These are phyloP conservation scores for Tinea pellionella DNA, from an alignment of 2,888 invertebrate species.

Conservation along the genomic window DNA sequence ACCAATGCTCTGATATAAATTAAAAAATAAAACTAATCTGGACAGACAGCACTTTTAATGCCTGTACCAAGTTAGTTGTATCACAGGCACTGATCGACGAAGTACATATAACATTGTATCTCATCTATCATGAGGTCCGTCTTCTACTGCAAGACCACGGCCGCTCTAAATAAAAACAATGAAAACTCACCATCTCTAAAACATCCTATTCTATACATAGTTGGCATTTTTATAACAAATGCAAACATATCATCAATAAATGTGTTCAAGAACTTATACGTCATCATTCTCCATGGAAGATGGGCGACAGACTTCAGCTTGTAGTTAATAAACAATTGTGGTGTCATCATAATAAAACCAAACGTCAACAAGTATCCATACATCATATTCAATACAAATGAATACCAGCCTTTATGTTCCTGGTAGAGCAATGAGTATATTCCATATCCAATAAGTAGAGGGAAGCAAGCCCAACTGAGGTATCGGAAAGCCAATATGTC, in stretches of 20 bases:
- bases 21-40: no score
- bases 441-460: constrained; percentile 92
- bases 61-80: no score
- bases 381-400: constrained; percentile 94
- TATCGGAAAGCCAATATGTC: constrained; percentile 97
- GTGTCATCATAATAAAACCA: constrained; percentile 99
- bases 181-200: constrained; percentile 88
- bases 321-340: constrained; percentile 99
- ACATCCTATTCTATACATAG: constrained; percentile 97
- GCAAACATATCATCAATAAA: constrained; percentile 99
- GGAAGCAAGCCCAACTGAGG: constrained; percentile 95
- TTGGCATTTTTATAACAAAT: constrained; percentile 99
- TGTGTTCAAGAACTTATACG: constrained; percentile 98
- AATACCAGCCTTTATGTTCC: constrained; percentile 99
- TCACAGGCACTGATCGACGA: no score
- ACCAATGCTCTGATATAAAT: no score
- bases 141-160: no score
- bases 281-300: constrained; percentile 99
- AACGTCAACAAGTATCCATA: constrained; percentile 98
- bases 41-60: no score
- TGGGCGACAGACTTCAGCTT: constrained; percentile 99
- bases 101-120: no score
- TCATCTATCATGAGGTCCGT: no score
- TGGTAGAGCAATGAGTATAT: constrained; percentile 94
- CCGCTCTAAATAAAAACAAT: no score